A percentile compares a stretch with the other conserved stretches of the same genome.
These are phyloP conservation scores for Pseudonaja textilis DNA, from an alignment of 2,113 vertebrate species.

Conservation along the genomic window DNA sequence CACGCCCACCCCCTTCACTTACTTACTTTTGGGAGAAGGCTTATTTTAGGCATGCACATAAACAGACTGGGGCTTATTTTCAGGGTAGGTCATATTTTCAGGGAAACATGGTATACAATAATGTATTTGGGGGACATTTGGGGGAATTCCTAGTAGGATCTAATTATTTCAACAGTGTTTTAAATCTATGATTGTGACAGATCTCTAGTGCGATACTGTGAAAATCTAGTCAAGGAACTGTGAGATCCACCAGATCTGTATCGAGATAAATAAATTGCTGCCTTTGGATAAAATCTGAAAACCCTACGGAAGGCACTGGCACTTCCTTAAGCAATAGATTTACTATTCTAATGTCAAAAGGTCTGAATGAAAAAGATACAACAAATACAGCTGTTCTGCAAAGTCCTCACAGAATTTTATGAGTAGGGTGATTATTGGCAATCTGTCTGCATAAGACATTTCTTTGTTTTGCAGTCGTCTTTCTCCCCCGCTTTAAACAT, in stretches of 20 bases:
- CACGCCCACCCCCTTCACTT: no score
- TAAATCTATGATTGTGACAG: not conserved
- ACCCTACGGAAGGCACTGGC: not conserved
- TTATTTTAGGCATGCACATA: no score
- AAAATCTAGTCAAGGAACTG: not conserved
- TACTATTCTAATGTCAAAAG: not conserved
- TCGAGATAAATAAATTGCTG: not conserved
- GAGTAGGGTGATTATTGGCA: no score
- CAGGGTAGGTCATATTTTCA: no score
- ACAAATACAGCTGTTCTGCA: not conserved
- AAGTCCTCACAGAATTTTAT: not conserved
- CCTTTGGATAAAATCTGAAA: not conserved
- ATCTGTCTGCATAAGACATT: not conserved
- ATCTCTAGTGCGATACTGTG: not conserved
- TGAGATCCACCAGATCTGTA: not conserved
- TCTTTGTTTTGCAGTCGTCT: not conserved
- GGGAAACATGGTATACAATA: no score
- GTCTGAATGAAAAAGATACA: not conserved
- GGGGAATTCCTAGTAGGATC: no score
- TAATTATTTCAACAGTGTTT: no score
- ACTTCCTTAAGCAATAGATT: not conserved
- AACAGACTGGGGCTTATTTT: no score
- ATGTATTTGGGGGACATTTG: no score
- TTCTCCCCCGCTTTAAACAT: not conserved
- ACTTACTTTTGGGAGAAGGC: no score